phyloP scores from a whole-genome alignment of 2,113 vertebrate genomes.

The Sinocyclocheilus maitianheensis region DNA sequence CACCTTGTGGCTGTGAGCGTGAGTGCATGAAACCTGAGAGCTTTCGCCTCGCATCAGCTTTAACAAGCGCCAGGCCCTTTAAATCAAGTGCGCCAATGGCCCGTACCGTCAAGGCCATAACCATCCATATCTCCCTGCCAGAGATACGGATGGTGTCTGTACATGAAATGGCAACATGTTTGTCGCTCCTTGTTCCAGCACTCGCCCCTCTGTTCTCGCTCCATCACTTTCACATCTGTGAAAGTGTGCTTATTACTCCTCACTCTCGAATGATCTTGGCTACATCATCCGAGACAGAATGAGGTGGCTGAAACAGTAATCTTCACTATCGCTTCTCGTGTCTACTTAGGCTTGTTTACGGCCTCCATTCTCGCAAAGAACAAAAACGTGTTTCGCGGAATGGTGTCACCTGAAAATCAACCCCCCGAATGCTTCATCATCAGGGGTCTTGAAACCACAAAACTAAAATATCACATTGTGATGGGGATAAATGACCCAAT shows the following conservation, averaged over 20 bases:
- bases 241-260: conserved; percentile 15
- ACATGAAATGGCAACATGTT: conserved; percentile 19
- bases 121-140: conserved; percentile 2
- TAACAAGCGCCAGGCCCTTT: conserved; percentile 27
- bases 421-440: conserved; percentile 58
- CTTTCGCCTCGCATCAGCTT: neutral
- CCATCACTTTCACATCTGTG: conserved; percentile 1
- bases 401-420: conserved; percentile 22
- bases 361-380: conserved; percentile 4
- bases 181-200: conserved; percentile 15
- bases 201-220: neutral
- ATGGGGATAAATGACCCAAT: conserved; percentile 72
- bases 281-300: conserved; percentile 31
- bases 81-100: conserved; percentile 9
- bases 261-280: conserved; percentile 3
- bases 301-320: conserved; percentile 2
- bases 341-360: conserved; percentile 5
- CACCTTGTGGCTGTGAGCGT: conserved; percentile 24
- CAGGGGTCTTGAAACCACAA: conserved; percentile 56
- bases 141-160: conserved; percentile 1
- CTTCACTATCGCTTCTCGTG: neutral
- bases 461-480: conserved; percentile 65
- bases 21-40: conserved; percentile 8
- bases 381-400: conserved; percentile 27
- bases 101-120: neutral